These are phyloP conservation scores for Alligator mississippiensis DNA, from an alignment of 2,113 vertebrate species.

Conservation along the genomic window DNA sequence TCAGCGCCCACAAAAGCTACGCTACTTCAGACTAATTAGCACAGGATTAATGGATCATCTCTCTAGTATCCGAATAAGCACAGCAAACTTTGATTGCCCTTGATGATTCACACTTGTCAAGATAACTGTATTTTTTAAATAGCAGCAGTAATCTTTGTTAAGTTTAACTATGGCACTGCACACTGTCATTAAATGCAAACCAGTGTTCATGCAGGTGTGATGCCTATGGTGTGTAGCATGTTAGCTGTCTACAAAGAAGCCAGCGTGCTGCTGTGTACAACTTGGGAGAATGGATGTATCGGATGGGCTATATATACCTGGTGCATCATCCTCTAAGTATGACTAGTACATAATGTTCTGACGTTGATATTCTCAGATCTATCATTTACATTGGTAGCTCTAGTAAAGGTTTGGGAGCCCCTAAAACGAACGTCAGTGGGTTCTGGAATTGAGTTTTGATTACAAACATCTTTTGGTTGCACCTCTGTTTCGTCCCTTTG, in stretches of 20 bases:
- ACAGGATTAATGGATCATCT: conserved; percentile 65
- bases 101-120: conserved; percentile 28
- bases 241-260: neutral
- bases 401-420: neutral
- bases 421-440: neutral
- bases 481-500: neutral
- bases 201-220: fast-evolving
- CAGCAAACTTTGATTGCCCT: conserved; percentile 66
- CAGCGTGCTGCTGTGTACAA: neutral
- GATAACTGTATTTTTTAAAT: conserved; percentile 19
- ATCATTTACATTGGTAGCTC: neutral
- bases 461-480: neutral
- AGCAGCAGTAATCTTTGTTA: neutral
- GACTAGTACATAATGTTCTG: neutral
- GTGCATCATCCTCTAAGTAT: neutral
- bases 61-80: conserved; percentile 40
- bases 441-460: neutral
- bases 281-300: neutral
- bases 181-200: fast-evolving
- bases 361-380: neutral
- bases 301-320: neutral
- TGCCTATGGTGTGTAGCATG: neutral
- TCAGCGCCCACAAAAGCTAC: conserved; percentile 42
- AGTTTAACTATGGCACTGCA: fast-evolving
- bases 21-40: conserved; percentile 62